phyloP scores from a whole-genome alignment of 2,888 invertebrate genomes.

The Noctua comes region DNA sequence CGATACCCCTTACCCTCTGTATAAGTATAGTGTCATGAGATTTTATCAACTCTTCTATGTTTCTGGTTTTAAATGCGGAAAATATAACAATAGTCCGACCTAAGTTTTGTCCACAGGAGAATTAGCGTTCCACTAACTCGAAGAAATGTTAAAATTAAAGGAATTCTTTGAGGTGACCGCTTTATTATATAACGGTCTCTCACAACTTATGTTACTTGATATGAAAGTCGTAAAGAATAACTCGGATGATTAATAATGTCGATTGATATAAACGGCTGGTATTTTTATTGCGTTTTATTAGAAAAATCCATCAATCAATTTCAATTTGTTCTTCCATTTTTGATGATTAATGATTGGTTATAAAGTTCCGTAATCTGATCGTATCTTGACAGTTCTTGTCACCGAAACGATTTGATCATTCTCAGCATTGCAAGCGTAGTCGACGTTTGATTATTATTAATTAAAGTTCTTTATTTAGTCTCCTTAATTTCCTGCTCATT shows the following conservation, averaged over 20 bases:
- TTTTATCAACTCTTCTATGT: not conserved
- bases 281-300: conserved; percentile 57
- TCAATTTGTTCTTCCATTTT: conserved; percentile 52
- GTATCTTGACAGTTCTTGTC: conserved; percentile 20
- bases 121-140: not conserved
- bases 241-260: conserved; percentile 48
- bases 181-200: conserved; percentile 27
- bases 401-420: not conserved
- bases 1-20: not conserved
- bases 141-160: conserved; percentile 29
- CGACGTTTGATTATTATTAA: not conserved
- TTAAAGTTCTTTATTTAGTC: not conserved
- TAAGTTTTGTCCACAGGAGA: not conserved
- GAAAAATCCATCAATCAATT: conserved; percentile 58
- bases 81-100: not conserved
- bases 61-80: not conserved
- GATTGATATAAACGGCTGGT: conserved; percentile 50
- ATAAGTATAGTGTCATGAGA: not conserved
- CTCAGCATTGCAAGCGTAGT: not conserved
- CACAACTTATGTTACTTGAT: conserved; percentile 26
- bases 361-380: conserved; percentile 8
- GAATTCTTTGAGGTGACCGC: conserved; percentile 50
- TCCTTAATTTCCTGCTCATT: not conserved
- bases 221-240: conserved; percentile 47
- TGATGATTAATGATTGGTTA: conserved; percentile 46